These are phyloP conservation scores for Mirza zaza DNA, from an alignment of 2,113 vertebrate genomes.

Conservation along the genomic window DNA sequence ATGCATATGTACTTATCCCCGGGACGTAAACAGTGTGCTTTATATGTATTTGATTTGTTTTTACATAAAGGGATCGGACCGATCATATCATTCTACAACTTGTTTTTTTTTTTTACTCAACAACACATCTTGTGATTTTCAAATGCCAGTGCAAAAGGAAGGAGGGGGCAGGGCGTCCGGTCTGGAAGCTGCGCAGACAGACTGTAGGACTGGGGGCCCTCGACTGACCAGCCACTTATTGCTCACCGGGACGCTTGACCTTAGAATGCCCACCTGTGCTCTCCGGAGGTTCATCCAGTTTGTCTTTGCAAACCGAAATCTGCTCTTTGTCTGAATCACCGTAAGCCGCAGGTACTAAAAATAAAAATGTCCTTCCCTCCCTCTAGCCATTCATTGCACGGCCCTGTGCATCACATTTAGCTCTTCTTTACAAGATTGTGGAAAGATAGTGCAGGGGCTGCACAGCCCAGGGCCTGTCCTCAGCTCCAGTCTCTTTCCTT, in stretches of 20 bases:
- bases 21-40: not conserved
- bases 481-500: not conserved
- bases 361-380: not conserved
- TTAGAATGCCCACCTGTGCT: not conserved
- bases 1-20: accelerated
- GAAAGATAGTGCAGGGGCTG: not conserved
- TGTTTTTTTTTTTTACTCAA: not conserved
- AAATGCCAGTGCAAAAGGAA: not conserved
- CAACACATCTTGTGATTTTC: not conserved
- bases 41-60: not conserved
- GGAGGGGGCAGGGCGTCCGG: not conserved
- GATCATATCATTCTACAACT: not conserved
- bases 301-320: not conserved
- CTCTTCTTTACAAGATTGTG: not conserved
- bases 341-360: not conserved
- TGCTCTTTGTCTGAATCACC: not conserved
- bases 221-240: too few relatives aligned
- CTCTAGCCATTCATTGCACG: too few relatives aligned
- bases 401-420: not conserved
- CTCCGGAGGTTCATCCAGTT: not conserved
- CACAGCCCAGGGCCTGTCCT: not conserved
- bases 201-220: not conserved
- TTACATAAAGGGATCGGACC: not conserved
- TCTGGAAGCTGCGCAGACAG: not conserved
- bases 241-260: not conserved